Percentiles rank a stretch among this genome's conserved stretches.
Conservation (phyloP, 2,797 vertebrate genomes). For the Nannoperca australis region DNA sequence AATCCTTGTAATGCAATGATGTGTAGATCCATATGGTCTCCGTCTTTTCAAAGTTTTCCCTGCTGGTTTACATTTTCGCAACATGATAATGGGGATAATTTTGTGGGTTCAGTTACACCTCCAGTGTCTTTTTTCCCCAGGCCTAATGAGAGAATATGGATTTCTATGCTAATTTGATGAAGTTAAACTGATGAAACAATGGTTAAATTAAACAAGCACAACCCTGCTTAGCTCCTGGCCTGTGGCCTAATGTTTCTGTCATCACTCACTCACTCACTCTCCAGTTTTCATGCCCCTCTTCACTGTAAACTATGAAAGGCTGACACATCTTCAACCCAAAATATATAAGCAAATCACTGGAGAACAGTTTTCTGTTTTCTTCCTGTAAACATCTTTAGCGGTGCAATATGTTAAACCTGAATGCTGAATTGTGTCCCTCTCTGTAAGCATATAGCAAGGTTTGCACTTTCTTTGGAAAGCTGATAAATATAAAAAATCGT, state of each 20-base stretch:
- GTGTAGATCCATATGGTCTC: not conserved
- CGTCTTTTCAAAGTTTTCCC: not conserved
- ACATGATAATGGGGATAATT: slow-evolving; percentile 9
- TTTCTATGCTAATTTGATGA: slow-evolving; percentile 5
- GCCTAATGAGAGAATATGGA: slow-evolving; percentile 18
- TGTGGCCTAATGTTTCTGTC: slow-evolving; percentile 19
- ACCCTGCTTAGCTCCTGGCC: slow-evolving; percentile 6
- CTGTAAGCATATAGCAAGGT: slow-evolving; percentile 73
- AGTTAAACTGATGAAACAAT: slow-evolving; percentile 9
- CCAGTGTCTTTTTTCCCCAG: not conserved
- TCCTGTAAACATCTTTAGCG: slow-evolving; percentile 55
- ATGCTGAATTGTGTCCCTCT: slow-evolving; percentile 55
- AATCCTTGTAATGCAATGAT: not conserved
- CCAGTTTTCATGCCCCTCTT: not conserved
- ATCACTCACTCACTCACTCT: slow-evolving; percentile 4
- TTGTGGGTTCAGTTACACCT: not conserved
- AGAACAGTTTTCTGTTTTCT: slow-evolving; percentile 42
- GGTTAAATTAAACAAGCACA: not conserved
- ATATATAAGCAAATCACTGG: slow-evolving; percentile 46
- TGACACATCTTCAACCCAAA: slow-evolving; percentile 29
- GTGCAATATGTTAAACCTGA: slow-evolving; percentile 38
- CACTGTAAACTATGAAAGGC: slow-evolving; percentile 31
- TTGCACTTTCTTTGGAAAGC: slow-evolving; percentile 77
- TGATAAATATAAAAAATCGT: slow-evolving; percentile 82
- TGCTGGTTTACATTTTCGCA: not conserved